A percentile compares a stretch with the other conserved stretches of the same genome.
Conservation (phyloP, 1,140 invertebrate genomes). For the Procambarus virginalis region DNA sequence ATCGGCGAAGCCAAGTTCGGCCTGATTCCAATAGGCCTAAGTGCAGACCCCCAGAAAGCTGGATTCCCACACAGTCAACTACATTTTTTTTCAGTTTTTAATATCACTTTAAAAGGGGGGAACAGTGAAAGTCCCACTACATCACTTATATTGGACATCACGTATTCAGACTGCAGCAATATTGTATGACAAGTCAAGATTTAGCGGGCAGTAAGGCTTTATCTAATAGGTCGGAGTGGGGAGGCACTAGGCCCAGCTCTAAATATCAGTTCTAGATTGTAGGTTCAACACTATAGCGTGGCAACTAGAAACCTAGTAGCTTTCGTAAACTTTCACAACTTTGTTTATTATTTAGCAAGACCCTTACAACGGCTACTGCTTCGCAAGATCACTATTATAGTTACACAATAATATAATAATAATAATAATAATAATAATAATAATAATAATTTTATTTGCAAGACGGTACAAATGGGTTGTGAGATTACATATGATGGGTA, state of each 20-base stretch:
- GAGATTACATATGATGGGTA: too few species aligned
- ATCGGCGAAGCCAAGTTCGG: background rate
- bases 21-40: constrained; percentile 8
- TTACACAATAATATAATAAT: too few species aligned
- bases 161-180: background rate
- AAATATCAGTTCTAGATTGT: too few species aligned
- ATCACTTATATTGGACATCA: background rate
- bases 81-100: background rate
- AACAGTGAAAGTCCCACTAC: background rate
- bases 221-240: background rate
- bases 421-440: too few species aligned
- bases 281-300: too few species aligned
- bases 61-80: background rate
- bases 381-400: too few species aligned
- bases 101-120: background rate
- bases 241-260: background rate
- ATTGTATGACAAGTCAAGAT: background rate
- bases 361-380: too few species aligned
- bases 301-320: too few species aligned
- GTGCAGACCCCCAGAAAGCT: background rate
- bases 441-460: too few species aligned
- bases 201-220: background rate
- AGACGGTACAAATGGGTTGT: too few species aligned
- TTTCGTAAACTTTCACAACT: too few species aligned
- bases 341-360: too few species aligned